phyloP scores from a whole-genome alignment of 2,113 vertebrate species.

The Thermophis baileyi region DNA sequence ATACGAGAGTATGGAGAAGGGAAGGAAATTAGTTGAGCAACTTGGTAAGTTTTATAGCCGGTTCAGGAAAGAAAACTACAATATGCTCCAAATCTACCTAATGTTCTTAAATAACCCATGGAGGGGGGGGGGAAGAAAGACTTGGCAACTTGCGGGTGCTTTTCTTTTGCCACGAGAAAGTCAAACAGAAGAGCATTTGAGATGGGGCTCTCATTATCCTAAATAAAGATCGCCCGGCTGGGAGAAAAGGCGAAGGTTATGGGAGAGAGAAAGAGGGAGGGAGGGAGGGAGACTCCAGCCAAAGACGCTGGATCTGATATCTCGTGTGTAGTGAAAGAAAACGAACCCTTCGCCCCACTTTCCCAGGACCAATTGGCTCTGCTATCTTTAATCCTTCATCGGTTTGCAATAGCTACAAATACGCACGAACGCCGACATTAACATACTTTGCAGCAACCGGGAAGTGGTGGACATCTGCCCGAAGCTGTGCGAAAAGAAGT shows the following conservation, averaged over 20 bases:
- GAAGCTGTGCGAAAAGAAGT: not conserved
- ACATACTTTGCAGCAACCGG: not conserved
- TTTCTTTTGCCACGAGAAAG: slow-evolving; percentile 33
- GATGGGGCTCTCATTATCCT: not conserved
- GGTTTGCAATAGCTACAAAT: not conserved
- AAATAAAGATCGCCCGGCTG: slow-evolving; percentile 18
- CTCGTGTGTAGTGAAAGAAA: slow-evolving; percentile 1
- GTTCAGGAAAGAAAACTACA: slow-evolving; percentile 3
- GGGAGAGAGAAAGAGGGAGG: no score
- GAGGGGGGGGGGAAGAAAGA: not conserved
- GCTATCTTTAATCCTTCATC: not conserved
- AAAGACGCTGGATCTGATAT: slow-evolving; percentile 19
- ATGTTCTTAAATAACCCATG: slow-evolving; percentile 31
- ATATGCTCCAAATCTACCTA: slow-evolving; percentile 9
- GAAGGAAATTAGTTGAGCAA: slow-evolving; percentile 14
- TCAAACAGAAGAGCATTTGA: slow-evolving; percentile 17
- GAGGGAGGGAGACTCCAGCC: slow-evolving; percentile 7
- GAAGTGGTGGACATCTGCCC: not conserved
- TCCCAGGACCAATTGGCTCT: not conserved
- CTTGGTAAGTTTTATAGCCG: slow-evolving; percentile 38
- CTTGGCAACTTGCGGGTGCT: slow-evolving; percentile 28
- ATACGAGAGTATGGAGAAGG: not conserved
- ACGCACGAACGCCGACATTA: not conserved
- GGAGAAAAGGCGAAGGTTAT: not conserved
- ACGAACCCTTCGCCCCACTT: slow-evolving; percentile 12